A percentile compares a stretch with the other conserved stretches of the same genome.
These are phyloP conservation scores for Poicephalus gulielmi DNA, from an alignment of 2,113 vertebrate genomes.

Conservation along the genomic window DNA sequence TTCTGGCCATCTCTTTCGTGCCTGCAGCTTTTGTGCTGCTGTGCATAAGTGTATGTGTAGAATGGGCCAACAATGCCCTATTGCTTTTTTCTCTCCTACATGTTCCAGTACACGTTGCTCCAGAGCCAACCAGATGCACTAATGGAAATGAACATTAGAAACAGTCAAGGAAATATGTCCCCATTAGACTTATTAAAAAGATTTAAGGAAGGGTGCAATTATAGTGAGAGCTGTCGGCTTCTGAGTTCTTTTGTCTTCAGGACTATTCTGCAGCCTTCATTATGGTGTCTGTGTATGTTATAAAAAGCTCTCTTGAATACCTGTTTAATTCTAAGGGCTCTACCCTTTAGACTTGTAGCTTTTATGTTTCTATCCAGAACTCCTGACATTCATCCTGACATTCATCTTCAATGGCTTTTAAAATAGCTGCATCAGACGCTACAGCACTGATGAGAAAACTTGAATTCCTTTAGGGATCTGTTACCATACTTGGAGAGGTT, in stretches of 20 bases:
- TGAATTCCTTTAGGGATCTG: neutral
- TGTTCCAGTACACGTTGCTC: neutral
- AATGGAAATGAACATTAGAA: neutral
- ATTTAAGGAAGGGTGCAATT: neutral
- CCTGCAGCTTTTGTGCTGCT: neutral
- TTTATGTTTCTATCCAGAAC: neutral
- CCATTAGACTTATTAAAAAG: neutral
- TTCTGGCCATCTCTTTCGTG: neutral
- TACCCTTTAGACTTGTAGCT: neutral
- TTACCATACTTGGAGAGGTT: neutral
- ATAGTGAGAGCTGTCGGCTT: neutral
- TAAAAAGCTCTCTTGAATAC: neutral
- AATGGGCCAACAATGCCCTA: neutral
- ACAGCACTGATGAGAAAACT: neutral
- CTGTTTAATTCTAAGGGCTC: neutral
- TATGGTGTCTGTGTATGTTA: neutral
- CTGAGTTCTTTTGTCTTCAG: neutral
- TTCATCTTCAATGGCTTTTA: neutral
- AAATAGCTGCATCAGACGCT: neutral
- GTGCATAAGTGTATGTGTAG: fast-evolving
- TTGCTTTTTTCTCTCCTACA: neutral
- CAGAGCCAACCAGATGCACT: neutral
- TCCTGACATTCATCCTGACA: neutral
- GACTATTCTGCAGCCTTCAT: neutral
- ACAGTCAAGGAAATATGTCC: neutral